Base-by-base conservation (phyloP, 1,140 invertebrate genomes). In the Medauroidea extradentata region DNA sequence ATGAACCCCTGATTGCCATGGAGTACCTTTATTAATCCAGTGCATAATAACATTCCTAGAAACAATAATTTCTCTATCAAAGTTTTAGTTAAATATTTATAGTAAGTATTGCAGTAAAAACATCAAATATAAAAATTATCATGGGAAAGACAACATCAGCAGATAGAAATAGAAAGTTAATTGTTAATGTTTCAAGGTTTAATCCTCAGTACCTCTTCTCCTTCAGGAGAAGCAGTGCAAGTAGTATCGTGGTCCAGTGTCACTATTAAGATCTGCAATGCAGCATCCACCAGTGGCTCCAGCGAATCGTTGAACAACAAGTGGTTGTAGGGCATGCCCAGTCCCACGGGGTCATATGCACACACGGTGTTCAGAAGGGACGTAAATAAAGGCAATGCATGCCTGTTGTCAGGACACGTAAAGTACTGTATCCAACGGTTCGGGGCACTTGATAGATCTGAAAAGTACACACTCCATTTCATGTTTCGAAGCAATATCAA, bases 311-410 rank as follows among this genome's bases (percentile, higher is more conserved):
- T 85, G 67, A 99, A 98, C 57, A 99, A 74, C 24, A 99, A 80
- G 75, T 99, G 96, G 78, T 99, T 99, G 76, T 99, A 99, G 0
- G 98, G 98, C 41, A 99, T 81, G 2, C 96, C 96, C 62, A 96
- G 85, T 3, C 96, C 96, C 24, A 97, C 92, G 0, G 97, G 97
- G 79, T 99, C 94, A 74, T 99, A 99, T 0, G 94, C 89, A 75
- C 94, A 98, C 16, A 99, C 91, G 2, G 94, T 91, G 76, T 99
- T 99, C 59, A 99, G 74, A 1, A 99, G 79, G 0, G 97, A 99
- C 0, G 98, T 99, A 73, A 99, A 99, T 73, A 99, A 83, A 0
- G 98, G 97, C 51, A 99, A 77, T 7, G 96, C 96, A 79, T 99
- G 96, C 46, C 85, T 79, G 70, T 81, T 82, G 54, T 79, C 76